Conservation (phyloP, 2,113 vertebrate genomes). For the Hemicordylus capensis region DNA sequence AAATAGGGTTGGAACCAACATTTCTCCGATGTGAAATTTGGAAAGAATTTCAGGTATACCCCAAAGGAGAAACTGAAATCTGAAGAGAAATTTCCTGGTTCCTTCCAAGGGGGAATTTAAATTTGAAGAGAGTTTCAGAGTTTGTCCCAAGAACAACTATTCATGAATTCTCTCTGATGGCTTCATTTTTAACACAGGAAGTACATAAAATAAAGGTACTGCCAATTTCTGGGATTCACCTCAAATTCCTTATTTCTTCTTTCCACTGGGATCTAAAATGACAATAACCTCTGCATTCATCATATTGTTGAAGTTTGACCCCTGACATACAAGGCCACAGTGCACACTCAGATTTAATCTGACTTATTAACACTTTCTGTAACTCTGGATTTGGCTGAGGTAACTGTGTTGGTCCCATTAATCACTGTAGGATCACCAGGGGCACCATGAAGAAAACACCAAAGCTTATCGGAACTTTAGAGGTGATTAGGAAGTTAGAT, state of each 20-base stretch:
- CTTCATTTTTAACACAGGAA: too few relatives aligned
- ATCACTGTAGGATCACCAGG: conserved; percentile 75
- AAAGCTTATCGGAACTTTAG: conserved; percentile 68
- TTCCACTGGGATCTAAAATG: conserved; percentile 57
- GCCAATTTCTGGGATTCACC: not conserved
- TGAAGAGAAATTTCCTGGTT: too few relatives aligned
- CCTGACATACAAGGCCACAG: conserved; percentile 77
- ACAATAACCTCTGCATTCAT: conserved; percentile 73
- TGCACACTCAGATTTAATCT: conserved; percentile 63
- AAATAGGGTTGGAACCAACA: too few relatives aligned
- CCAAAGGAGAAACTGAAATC: too few relatives aligned
- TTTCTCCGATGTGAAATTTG: too few relatives aligned
- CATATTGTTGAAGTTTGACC: conserved; percentile 83
- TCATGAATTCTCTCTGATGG: too few relatives aligned
- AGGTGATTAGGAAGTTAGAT: conserved; percentile 78
- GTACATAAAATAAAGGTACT: not conserved
- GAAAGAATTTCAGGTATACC: too few relatives aligned
- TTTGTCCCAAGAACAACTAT: too few relatives aligned
- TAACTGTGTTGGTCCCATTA: conserved; percentile 75
- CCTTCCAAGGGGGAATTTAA: too few relatives aligned
- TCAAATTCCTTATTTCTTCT: conserved; percentile 52
- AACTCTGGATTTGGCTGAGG: conserved; percentile 81
- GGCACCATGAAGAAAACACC: conserved; percentile 54
- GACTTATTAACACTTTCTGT: conserved; percentile 88
- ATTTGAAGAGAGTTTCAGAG: too few relatives aligned